Evolutionary conservation across 2,797 vertebrate species (phyloP).

Genomic region (Cichlasoma orientale): DNA sequence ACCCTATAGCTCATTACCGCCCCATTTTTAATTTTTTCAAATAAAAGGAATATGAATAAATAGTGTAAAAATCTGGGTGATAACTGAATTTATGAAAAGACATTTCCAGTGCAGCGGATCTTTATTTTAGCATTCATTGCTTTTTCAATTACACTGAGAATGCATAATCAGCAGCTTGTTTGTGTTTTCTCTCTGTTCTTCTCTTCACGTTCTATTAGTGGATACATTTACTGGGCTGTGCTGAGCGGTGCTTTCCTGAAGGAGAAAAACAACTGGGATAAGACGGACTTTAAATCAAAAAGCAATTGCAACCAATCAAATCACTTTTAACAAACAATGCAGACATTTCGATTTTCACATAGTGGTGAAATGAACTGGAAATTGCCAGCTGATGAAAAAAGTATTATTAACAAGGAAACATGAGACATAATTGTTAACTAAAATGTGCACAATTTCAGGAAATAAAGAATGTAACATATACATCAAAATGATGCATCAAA

Average conservation of each 20-base stretch:
- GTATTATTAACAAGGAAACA: too few relatives aligned
- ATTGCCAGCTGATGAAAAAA: not conserved
- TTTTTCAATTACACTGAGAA: not conserved
- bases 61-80: not conserved
- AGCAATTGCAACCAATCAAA: not conserved
- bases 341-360: accelerated
- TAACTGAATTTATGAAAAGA: not conserved
- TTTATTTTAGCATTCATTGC: not conserved
- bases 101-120: not conserved
- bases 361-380: not conserved
- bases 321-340: not conserved
- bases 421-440: too few relatives aligned
- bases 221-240: not conserved
- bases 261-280: not conserved
- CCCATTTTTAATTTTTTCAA: not conserved
- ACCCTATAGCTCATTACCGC: conserved; percentile 12
- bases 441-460: too few relatives aligned
- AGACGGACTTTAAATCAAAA: not conserved
- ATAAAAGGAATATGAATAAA: not conserved
- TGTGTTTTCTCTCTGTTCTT: not conserved
- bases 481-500: too few relatives aligned
- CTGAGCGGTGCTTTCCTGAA: conserved; percentile 5
- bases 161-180: not conserved
- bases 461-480: too few relatives aligned
- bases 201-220: not conserved